Conservation (phyloP, 1,140 invertebrate genomes). For the Latrodectus geometricus region DNA sequence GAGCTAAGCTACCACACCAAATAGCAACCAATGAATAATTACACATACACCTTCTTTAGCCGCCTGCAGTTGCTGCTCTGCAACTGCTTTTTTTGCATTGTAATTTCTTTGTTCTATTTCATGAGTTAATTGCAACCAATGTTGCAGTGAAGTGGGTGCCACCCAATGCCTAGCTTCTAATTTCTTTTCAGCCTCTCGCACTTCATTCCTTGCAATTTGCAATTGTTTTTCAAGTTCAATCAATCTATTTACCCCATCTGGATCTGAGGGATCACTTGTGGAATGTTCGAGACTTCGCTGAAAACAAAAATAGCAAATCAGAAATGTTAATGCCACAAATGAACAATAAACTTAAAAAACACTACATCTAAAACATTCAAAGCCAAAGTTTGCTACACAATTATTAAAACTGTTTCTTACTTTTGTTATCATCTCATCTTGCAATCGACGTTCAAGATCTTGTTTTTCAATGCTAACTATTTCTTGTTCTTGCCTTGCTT, state of each 20-base stretch:
- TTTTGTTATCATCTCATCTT: slow-evolving; percentile 68
- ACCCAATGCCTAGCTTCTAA: slow-evolving; percentile 88
- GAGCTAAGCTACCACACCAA: no score
- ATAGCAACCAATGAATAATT: background rate
- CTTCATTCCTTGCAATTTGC: slow-evolving; percentile 72
- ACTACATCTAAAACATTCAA: background rate
- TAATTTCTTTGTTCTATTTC: slow-evolving; percentile 92
- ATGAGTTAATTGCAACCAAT: slow-evolving; percentile 94
- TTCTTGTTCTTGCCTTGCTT: slow-evolving; percentile 77
- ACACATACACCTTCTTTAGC: slow-evolving; percentile 70
- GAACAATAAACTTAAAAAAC: background rate
- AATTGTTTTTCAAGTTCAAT: slow-evolving; percentile 62
- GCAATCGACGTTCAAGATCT: slow-evolving; percentile 81
- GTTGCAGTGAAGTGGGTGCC: slow-evolving; percentile 85
- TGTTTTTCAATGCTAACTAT: slow-evolving; percentile 83
- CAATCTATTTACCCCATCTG: background rate
- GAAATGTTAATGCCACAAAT: background rate
- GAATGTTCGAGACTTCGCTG: background rate
- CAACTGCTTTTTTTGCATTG: slow-evolving; percentile 84
- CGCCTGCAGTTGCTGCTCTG: slow-evolving; percentile 79
- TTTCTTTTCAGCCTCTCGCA: slow-evolving; percentile 88
- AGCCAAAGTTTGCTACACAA: background rate
- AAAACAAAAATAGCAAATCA: background rate
- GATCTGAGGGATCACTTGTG: background rate
- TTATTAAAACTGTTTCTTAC: background rate